Base-by-base conservation (phyloP, 1,140 invertebrate species). In the Wiebesia pumilae region DNA sequence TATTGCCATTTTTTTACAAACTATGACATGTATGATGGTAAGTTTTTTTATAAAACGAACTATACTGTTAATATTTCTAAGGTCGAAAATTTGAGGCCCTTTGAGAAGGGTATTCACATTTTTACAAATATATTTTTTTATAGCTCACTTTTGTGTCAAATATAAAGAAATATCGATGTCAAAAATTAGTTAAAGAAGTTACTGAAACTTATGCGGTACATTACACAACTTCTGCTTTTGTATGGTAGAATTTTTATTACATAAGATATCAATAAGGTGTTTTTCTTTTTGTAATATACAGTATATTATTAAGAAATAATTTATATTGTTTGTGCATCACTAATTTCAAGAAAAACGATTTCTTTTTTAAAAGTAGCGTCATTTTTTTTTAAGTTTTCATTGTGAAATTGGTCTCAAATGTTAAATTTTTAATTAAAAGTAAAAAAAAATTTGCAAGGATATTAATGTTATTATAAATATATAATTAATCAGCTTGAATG, bases 81-180 rank as follows among this genome's bases (percentile, higher is more conserved):
- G 10, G n/a, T 24, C 3, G 40, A 69, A 73, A 33, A 75, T 51
- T 51, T 16, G 51, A 35, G 33, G 16, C 81, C 43, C 2, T n/a
- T n/a, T 19, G 9, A 78, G 6, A 58, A 16, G 19, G 21, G 47
- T 12, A 83, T 0, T 79, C 27, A 73, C n/a, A 65, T 35, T 75
- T 82, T 69, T n/a, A 7, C 3, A 81, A 81, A 71, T 51, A 73
- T 54, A 73, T 81, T 87, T 83, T n/a, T 84, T 83, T 73, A 83
- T 87, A 83, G 35, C 82, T 87, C 78, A 84, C 82, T 84, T 54
- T 27, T 87, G 81, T 62, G 35, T 69, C 38, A 19, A 83, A 65
- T 33, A 79, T 21, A 80, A 81, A 9, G 12, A 62, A 83, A 35
- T 35, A 69, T 79, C 51, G 67, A 73, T 79, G 35, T 21, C 30